These are phyloP conservation scores for Oreochromis aureus DNA, from an alignment of 2,113 vertebrate genomes.

Conservation along the genomic window DNA sequence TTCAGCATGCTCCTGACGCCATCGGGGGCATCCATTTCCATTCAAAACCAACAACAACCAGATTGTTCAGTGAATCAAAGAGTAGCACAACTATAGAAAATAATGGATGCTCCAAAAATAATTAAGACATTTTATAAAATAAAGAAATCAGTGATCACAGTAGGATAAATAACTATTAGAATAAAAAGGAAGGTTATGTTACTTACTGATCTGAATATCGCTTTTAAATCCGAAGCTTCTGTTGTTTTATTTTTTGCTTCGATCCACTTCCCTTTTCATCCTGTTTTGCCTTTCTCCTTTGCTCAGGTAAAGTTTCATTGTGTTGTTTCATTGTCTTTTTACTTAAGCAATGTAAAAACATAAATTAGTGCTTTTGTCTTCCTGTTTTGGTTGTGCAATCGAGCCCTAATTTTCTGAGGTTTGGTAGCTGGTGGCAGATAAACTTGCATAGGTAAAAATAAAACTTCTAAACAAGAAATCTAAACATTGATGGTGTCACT, in stretches of 20 bases:
- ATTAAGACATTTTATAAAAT: background rate
- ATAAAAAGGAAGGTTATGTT: background rate
- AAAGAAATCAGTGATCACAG: background rate
- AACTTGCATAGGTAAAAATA: background rate
- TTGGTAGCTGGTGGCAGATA: background rate
- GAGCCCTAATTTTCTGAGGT: background rate
- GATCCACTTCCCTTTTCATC: background rate
- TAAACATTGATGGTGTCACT: background rate
- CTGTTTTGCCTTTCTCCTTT: background rate
- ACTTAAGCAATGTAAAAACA: background rate
- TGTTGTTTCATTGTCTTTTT: background rate
- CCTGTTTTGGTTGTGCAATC: background rate
- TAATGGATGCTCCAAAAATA: background rate
- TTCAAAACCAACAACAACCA: constrained; percentile 7
- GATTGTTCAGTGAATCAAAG: background rate
- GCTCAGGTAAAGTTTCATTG: background rate
- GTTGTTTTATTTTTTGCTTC: background rate
- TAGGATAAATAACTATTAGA: background rate
- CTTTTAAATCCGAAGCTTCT: background rate
- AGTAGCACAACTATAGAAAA: background rate
- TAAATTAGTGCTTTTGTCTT: background rate
- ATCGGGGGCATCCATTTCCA: background rate
- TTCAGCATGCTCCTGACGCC: constrained; percentile 3
- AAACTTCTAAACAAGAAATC: background rate
- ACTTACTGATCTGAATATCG: background rate